Percentiles rank a stretch among this genome's conserved stretches.
Evolutionary conservation across 2,888 invertebrate species (phyloP).

Genomic region (Amphipyra tragopoginis): DNA sequence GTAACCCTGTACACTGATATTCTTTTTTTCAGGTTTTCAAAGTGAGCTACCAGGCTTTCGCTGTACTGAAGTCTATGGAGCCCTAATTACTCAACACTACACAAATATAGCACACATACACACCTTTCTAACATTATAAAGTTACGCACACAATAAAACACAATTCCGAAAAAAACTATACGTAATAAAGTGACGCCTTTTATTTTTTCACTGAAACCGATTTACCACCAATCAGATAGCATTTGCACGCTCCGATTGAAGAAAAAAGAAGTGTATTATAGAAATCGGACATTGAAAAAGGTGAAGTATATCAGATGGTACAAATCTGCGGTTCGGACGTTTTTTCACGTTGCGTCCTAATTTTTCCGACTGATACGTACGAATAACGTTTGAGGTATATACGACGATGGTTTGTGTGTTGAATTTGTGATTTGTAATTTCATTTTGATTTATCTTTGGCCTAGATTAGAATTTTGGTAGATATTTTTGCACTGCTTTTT

Average conservation of each 20-base stretch:
- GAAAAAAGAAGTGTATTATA: constrained; percentile 67
- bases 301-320: constrained; percentile 42
- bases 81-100: constrained; percentile 28
- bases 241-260: constrained; percentile 64
- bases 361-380: constrained; percentile 25
- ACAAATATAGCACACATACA: not conserved
- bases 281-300: constrained; percentile 70
- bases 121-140: not conserved
- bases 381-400: constrained; percentile 4
- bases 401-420: not conserved
- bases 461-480: not conserved
- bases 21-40: constrained; percentile 75
- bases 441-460: not conserved
- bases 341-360: constrained; percentile 21
- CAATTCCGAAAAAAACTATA: constrained; percentile 15
- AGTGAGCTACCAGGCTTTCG: constrained; percentile 75
- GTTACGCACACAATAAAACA: constrained; percentile 4
- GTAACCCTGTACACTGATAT: not conserved
- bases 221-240: constrained; percentile 62
- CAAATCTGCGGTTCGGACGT: constrained; percentile 27
- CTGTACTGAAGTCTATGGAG: constrained; percentile 70
- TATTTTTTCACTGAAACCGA: constrained; percentile 38
- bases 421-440: not conserved
- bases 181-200: constrained; percentile 13
- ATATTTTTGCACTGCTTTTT: not conserved